These are phyloP conservation scores for Ataeniobius toweri DNA, from an alignment of 2,797 vertebrate genomes.

Conservation along the genomic window DNA sequence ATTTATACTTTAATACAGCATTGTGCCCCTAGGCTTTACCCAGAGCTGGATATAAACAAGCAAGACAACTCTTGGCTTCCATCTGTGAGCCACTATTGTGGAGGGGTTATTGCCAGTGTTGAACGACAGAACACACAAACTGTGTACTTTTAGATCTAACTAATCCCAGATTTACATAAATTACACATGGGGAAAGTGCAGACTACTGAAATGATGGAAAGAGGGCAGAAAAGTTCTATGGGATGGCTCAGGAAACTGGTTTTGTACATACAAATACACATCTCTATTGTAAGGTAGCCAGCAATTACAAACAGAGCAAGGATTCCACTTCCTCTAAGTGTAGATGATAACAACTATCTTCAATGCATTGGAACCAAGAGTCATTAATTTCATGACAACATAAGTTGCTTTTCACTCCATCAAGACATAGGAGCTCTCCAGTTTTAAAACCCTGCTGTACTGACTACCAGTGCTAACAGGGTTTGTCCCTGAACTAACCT, in stretches of 20 bases:
- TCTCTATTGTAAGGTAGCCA: slow-evolving; percentile 54
- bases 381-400: not conserved
- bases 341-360: slow-evolving; percentile 34
- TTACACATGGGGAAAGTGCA: slow-evolving; percentile 41
- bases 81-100: slow-evolving; percentile 43
- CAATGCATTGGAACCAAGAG: slow-evolving; percentile 2
- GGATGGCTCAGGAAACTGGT: slow-evolving; percentile 52
- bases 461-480: slow-evolving; percentile 10
- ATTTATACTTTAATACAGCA: slow-evolving; percentile 60
- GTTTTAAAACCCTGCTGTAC: slow-evolving; percentile 4
- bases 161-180: slow-evolving; percentile 72
- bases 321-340: slow-evolving; percentile 7
- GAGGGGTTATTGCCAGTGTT: slow-evolving; percentile 46
- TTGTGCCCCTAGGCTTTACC: slow-evolving; percentile 53
- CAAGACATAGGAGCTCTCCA: slow-evolving; percentile 1
- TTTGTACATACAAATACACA: slow-evolving; percentile 27
- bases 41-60: slow-evolving; percentile 51
- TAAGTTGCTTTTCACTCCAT: slow-evolving; percentile 16
- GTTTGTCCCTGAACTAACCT: not conserved
- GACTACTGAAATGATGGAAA: slow-evolving; percentile 45
- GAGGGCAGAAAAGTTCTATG: slow-evolving; percentile 24
- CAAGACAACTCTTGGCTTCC: slow-evolving; percentile 43
- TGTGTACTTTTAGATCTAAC: slow-evolving; percentile 53
- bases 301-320: slow-evolving; percentile 17
- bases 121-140: slow-evolving; percentile 60